Conservation (phyloP, 1,140 invertebrate genomes). For the Trichonephila inaurata region DNA sequence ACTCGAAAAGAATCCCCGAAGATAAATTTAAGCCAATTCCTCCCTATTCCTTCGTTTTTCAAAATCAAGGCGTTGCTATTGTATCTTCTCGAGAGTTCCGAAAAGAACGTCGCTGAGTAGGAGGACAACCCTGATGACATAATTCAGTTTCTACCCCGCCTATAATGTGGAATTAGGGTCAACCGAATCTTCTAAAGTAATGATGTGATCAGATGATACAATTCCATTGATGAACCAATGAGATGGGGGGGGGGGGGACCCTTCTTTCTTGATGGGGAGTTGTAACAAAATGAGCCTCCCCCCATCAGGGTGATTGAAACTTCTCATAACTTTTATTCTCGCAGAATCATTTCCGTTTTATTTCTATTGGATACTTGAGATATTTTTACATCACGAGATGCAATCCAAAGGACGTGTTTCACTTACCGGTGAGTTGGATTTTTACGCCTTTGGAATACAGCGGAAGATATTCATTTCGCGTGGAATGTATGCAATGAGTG, state of each 20-base stretch:
- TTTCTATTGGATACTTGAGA: background rate
- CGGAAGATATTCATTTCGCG: too few species aligned
- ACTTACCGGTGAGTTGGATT: too few species aligned
- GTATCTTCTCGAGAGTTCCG: background rate
- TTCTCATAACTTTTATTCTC: background rate
- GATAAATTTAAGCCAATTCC: too few species aligned
- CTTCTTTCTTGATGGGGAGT: background rate
- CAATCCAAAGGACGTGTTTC: too few species aligned
- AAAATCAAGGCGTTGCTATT: background rate
- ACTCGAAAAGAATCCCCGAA: too few species aligned
- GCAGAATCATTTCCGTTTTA: background rate
- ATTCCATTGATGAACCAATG: background rate
- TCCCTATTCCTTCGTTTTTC: background rate
- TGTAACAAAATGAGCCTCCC: background rate
- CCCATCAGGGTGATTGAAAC: background rate
- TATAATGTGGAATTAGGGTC: slow-evolving; percentile 7
- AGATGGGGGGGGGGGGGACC: background rate
- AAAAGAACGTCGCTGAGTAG: background rate
- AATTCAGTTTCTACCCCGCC: background rate
- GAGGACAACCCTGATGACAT: background rate
- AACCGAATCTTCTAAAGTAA: background rate
- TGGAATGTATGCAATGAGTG: too few species aligned
- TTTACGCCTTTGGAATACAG: too few species aligned
- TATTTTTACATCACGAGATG: background rate
- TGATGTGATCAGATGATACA: background rate